phyloP scores from a whole-genome alignment of 2,113 vertebrate species.

The Oplegnathus fasciatus region DNA sequence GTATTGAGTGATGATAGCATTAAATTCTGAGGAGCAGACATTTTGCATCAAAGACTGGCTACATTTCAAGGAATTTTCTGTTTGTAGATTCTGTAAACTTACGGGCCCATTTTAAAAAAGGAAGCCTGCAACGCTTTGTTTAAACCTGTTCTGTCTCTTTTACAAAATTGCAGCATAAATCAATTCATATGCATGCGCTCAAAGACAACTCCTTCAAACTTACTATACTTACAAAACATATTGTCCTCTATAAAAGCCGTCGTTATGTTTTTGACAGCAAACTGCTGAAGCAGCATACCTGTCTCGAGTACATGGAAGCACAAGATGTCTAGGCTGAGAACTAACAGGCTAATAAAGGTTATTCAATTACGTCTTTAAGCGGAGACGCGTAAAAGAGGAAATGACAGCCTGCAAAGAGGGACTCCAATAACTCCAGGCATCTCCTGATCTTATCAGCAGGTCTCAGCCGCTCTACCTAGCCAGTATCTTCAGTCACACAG shows the following conservation, averaged over 20 bases:
- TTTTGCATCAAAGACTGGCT: slow-evolving; percentile 62
- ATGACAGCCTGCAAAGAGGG: slow-evolving; percentile 59
- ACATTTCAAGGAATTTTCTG: slow-evolving; percentile 65
- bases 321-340: slow-evolving; percentile 35
- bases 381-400: slow-evolving; percentile 68
- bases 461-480: background rate
- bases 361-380: slow-evolving; percentile 67
- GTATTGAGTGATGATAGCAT: slow-evolving; percentile 50
- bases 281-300: slow-evolving; percentile 22
- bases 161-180: slow-evolving; percentile 14
- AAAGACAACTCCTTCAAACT: slow-evolving; percentile 5
- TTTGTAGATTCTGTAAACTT: slow-evolving; percentile 68
- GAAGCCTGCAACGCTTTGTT: slow-evolving; percentile 37
- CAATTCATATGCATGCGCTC: background rate
- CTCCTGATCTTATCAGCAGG: slow-evolving; percentile 67
- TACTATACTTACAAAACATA: no score
- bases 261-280: no score
- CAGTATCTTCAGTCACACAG: slow-evolving; percentile 19
- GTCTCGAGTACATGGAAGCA: background rate
- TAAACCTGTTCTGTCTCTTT: background rate
- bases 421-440: slow-evolving; percentile 65
- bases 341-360: slow-evolving; percentile 74
- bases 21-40: slow-evolving; percentile 30
- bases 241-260: no score
- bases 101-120: slow-evolving; percentile 52